A percentile compares a stretch with the other conserved stretches of the same genome.
Conservation (phyloP, 2,797 vertebrate genomes). For the Cygnus olor region DNA sequence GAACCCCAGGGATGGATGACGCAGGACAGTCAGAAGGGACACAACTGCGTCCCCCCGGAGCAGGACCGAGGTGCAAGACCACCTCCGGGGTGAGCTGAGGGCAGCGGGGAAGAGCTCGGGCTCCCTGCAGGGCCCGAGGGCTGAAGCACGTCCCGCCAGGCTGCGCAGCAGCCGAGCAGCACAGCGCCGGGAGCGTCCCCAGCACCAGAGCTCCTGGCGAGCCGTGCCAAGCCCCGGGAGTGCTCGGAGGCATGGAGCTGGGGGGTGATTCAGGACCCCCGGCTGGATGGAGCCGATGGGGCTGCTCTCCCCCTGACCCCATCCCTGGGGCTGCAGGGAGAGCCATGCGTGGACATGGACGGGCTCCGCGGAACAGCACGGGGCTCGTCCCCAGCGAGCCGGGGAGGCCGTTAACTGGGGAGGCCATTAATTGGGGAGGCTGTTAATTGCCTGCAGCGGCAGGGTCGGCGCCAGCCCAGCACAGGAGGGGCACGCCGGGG, state of each 20-base stretch:
- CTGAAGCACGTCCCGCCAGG: rapidly evolving
- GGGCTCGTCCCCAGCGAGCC: neutral
- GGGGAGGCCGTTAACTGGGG: neutral
- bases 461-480: too few species aligned
- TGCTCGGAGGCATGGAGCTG: neutral
- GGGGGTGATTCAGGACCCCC: neutral
- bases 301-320: neutral
- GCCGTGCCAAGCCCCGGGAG: neutral
- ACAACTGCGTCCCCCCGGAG: neutral
- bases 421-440: too few species aligned
- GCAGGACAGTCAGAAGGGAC: neutral
- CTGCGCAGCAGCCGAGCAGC: too few species aligned
- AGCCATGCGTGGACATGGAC: neutral
- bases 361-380: neutral
- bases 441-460: neutral
- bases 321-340: neutral
- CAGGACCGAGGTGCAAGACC: neutral
- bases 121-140: neutral
- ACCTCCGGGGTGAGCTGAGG: rapidly evolving
- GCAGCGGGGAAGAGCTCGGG: rapidly evolving
- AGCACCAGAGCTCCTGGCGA: neutral
- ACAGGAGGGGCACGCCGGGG: too few species aligned
- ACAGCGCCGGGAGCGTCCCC: neutral
- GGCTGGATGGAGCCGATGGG: neutral
- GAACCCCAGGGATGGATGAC: neutral